A percentile compares a stretch with the other conserved stretches of the same genome.
phyloP scores from a whole-genome alignment of 2,113 vertebrate species.

The Gambusia holbrooki region DNA sequence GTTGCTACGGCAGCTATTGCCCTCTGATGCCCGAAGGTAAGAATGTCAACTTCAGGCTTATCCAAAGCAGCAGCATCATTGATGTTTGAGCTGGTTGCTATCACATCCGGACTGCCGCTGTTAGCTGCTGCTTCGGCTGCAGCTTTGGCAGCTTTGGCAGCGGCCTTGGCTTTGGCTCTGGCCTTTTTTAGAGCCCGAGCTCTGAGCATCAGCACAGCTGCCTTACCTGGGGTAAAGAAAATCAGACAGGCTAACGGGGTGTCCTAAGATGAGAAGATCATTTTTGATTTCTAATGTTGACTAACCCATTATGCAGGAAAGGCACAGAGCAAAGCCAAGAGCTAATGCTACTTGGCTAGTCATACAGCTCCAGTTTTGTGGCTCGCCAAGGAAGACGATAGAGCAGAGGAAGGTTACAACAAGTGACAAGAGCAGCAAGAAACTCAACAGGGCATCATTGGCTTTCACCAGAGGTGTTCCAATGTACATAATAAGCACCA shows the following conservation, averaged over 20 bases:
- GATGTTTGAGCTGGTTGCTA: constrained; percentile 50
- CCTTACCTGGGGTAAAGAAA: constrained; percentile 74
- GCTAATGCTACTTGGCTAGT: constrained; percentile 83
- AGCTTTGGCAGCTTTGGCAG: constrained; percentile 76
- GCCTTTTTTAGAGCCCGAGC: constrained; percentile 79
- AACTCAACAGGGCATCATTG: constrained; percentile 80
- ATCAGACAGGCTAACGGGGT: not conserved
- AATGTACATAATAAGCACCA: constrained; percentile 77
- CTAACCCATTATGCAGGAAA: constrained; percentile 84
- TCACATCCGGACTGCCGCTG: constrained; percentile 67
- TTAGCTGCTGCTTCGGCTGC: constrained; percentile 75
- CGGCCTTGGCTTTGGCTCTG: constrained; percentile 63
- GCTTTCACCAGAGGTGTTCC: constrained; percentile 81
- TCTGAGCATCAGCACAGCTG: constrained; percentile 81
- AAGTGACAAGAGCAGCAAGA: constrained; percentile 82
- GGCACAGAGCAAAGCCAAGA: constrained; percentile 82
- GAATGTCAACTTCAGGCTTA: constrained; percentile 58
- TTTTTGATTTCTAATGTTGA: not conserved
- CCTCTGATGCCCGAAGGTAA: constrained; percentile 78
- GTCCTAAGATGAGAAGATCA: not conserved
- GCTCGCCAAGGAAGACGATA: constrained; percentile 83
- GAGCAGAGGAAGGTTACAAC: constrained; percentile 83
- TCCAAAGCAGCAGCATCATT: not conserved
- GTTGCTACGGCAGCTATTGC: constrained; percentile 72
- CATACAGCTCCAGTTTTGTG: constrained; percentile 84